Percentiles rank a stretch among this genome's conserved stretches.
Conservation (phyloP, 1,140 invertebrate species). For the Batillaria attramentaria region DNA sequence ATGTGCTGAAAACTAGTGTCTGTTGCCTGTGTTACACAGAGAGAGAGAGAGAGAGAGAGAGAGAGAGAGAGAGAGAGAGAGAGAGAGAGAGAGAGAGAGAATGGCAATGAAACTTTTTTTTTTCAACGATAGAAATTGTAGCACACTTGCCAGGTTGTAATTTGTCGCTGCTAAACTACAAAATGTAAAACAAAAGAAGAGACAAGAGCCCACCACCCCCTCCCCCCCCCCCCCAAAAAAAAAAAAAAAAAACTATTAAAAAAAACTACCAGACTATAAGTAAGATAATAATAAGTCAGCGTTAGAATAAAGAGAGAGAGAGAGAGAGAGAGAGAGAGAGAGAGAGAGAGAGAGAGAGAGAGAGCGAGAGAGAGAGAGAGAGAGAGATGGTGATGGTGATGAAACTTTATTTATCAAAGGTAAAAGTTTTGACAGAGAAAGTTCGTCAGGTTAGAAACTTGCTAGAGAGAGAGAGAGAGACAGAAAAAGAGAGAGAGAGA, state of each 20-base stretch:
- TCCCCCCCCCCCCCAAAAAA: too few species aligned
- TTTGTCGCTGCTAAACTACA: too few species aligned
- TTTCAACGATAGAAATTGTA: too few species aligned
- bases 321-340: not conserved
- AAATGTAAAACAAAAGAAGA: too few species aligned
- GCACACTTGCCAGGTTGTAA: too few species aligned
- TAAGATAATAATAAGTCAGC: too few species aligned
- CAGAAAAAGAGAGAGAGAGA: not conserved
- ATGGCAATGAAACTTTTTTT: not conserved
- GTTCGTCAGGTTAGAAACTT: not conserved
- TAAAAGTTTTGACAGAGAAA: not conserved
- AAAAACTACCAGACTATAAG: too few species aligned
- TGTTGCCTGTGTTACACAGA: not conserved
- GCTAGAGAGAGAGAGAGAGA: too few species aligned
- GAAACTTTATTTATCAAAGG: not conserved
- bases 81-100: not conserved
- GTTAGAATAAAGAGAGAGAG: too few species aligned
- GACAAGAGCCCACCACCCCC: too few species aligned
- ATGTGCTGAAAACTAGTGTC: not conserved
- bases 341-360: not conserved
- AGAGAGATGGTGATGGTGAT: not conserved
- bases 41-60: not conserved
- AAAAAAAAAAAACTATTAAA: too few species aligned
- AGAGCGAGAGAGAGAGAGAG: not conserved
- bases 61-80: not conserved